Base-by-base conservation (phyloP, 2,113 vertebrate species). In the Pyrgilauda ruficollis region DNA sequence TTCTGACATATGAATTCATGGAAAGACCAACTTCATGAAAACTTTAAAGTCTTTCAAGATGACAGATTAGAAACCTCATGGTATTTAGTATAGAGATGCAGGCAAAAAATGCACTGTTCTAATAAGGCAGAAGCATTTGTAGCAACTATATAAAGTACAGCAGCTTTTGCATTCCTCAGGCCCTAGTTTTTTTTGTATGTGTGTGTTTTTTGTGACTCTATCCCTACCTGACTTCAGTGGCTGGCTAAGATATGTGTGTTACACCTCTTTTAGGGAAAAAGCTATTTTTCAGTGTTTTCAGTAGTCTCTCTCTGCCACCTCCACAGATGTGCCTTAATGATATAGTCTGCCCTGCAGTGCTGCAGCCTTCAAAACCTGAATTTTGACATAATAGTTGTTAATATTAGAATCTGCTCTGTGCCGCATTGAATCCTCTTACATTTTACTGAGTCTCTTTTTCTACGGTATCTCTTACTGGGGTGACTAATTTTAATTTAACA, bases 401-500 rank as follows among this genome's bases (percentile, higher is more conserved):
- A 63, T 63, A 50, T 87, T 90, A 67, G 68, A 81, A 80, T 59
- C 27, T 46, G 8, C 17, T 84, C 63, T 63, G 19, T 81, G 55
- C 46, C 86, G 11, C 7, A 31, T 61, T 84, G 72, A 78, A 68
- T 63, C 30, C 7, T 89, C 11, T 84, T 63, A 21, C 19, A 70
- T 84, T 81, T 50, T 44, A 17, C 18, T 28, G 15, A 2, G 19
- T 73, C 13, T 53, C 6, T 31, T 66, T 69, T 58, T 66, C 63
- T 56, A 66, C 7, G 1, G 0, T 35, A 55, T 74, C 7, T 6
- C 37, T 53, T 92, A n/a, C 21, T 81, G 37, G 13, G 16, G 18
- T 78, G 49, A 21, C 19, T 80, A 50, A 92, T 95, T 88, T 84
- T 92, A 88, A 84, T 88, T 90, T 90, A 89, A 72, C 50, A 87